Evolutionary conservation across 2,797 vertebrate genomes (phyloP).

Genomic region (Tolypeutes matacus): DNA sequence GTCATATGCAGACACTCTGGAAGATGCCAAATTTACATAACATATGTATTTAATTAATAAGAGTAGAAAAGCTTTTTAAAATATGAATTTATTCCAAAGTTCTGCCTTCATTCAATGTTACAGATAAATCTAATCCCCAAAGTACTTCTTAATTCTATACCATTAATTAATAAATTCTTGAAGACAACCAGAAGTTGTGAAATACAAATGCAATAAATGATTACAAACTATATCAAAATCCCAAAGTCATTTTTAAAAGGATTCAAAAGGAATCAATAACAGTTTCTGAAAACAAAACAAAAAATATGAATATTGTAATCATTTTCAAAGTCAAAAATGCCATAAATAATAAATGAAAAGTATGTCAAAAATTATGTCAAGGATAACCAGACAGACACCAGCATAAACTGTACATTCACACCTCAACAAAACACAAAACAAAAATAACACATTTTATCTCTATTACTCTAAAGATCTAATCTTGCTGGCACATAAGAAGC

Average conservation of each 20-base stretch:
- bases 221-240: neutral
- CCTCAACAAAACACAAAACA: neutral
- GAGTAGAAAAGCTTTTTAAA: neutral
- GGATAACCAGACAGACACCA: neutral
- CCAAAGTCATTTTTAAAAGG: neutral
- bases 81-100: neutral
- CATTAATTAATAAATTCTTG: neutral
- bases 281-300: slow-evolving; percentile 1
- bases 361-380: slow-evolving; percentile 42
- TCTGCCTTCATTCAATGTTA: neutral
- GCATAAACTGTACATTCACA: neutral
- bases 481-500: neutral
- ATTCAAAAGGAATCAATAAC: slow-evolving; percentile 28
- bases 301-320: neutral
- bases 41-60: neutral
- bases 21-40: neutral
- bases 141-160: neutral
- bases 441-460: neutral
- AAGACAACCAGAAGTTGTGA: neutral
- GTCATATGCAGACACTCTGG: neutral
- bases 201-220: slow-evolving; percentile 11
- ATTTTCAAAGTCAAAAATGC: slow-evolving; percentile 51
- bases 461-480: neutral
- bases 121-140: neutral
- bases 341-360: slow-evolving; percentile 26